phyloP scores from a whole-genome alignment of 2,888 invertebrate genomes.

The Pyrochroa serraticornis region DNA sequence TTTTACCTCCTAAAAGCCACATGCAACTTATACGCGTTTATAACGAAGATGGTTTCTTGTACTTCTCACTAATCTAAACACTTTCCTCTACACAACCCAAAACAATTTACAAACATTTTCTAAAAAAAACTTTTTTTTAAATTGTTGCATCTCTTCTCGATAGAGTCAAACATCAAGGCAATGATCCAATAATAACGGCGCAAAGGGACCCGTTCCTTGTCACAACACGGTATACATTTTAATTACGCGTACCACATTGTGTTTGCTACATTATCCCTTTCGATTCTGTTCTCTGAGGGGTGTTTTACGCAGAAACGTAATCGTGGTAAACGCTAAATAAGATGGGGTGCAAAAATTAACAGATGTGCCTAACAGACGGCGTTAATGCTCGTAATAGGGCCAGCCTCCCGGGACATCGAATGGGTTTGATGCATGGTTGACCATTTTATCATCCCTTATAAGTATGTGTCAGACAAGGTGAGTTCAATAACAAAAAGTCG shows the following conservation, averaged over 20 bases:
- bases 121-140: no score
- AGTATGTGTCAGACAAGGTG: no score
- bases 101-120: no score
- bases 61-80: no score
- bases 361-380: constrained; percentile 60
- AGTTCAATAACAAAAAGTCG: no score
- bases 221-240: constrained; percentile 57
- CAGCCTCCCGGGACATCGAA: constrained; percentile 46
- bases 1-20: constrained; percentile 22
- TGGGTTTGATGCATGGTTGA: constrained; percentile 54
- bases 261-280: constrained; percentile 38
- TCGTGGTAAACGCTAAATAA: constrained; percentile 42
- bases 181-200: constrained; percentile 23
- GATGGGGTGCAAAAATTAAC: constrained; percentile 59
- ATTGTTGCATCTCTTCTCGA: no score
- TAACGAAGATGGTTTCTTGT: neutral
- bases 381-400: constrained; percentile 55
- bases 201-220: constrained; percentile 35
- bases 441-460: constrained; percentile 36
- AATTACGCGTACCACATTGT: constrained; percentile 53
- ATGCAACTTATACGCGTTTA: constrained; percentile 1
- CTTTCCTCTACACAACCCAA: no score
- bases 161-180: no score
- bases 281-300: neutral
- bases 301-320: constrained; percentile 35